These are phyloP conservation scores for Gobius niger DNA, from an alignment of 2,113 vertebrate genomes.

Conservation along the genomic window DNA sequence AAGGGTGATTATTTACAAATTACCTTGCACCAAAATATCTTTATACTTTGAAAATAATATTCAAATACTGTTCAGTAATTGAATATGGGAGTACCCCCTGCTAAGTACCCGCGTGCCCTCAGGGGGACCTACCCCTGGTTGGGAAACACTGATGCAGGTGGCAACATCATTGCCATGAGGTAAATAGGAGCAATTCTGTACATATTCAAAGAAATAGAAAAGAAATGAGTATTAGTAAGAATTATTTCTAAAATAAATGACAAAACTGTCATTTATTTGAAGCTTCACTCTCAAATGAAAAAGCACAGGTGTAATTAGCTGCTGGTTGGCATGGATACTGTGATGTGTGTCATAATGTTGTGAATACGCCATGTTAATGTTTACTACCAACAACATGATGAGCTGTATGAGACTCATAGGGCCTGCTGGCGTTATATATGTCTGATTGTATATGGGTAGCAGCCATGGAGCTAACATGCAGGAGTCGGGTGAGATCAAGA, in stretches of 20 bases:
- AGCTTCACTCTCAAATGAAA: conserved; percentile 1
- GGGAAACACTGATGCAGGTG: no score
- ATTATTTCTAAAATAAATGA: neutral
- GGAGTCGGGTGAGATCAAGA: conserved; percentile 39
- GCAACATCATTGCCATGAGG: no score
- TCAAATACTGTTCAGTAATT: no score
- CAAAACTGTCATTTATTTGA: conserved; percentile 7
- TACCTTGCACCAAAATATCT: no score
- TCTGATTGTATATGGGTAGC: conserved; percentile 4
- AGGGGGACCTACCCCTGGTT: no score
- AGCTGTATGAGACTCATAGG: conserved; percentile 7
- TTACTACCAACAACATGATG: conserved; percentile 5
- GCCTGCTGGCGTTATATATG: conserved; percentile 5
- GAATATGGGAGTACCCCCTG: no score
- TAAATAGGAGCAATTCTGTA: no score
- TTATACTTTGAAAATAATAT: no score
- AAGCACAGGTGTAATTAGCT: conserved; percentile 11
- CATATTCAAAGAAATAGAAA: no score
- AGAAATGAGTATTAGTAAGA: no score
- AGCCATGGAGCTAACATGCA: conserved; percentile 10
- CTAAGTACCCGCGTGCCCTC: no score
- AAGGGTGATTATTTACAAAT: no score
- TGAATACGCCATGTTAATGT: conserved; percentile 12
- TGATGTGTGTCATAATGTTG: conserved; percentile 16
- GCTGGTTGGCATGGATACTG: neutral